These are phyloP conservation scores for Marmota flaviventris DNA, from an alignment of 2,113 vertebrate species.

Conservation along the genomic window DNA sequence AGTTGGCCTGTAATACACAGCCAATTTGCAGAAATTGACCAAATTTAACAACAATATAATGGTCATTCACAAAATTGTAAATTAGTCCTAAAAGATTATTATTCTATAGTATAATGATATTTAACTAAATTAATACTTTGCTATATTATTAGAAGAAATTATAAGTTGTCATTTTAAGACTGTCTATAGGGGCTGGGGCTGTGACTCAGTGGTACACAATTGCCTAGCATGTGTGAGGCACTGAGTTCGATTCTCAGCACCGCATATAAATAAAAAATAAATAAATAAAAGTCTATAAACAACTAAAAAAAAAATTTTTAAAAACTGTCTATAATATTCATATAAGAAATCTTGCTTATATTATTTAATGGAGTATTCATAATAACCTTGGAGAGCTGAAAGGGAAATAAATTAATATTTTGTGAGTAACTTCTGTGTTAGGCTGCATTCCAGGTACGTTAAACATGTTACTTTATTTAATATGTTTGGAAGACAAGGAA, in stretches of 20 bases:
- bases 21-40: neutral
- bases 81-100: neutral
- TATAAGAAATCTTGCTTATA: neutral
- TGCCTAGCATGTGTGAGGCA: too few relatives aligned
- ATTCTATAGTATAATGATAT: neutral
- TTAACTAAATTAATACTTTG: neutral
- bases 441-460: neutral
- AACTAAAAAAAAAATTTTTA: too few relatives aligned
- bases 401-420: neutral
- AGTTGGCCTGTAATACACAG: neutral
- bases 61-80: neutral
- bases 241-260: too few relatives aligned
- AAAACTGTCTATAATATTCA: neutral
- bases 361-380: neutral
- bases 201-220: too few relatives aligned
- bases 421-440: neutral
- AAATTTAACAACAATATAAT: neutral
- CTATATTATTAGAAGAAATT: neutral
- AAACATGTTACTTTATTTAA: constrained; percentile 23
- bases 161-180: neutral
- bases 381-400: neutral
- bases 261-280: too few relatives aligned
- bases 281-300: too few relatives aligned
- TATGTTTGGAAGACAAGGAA: neutral
- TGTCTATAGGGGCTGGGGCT: neutral